Percentiles rank a stretch among this genome's conserved stretches.
Evolutionary conservation across 2,113 vertebrate genomes (phyloP).

Genomic region (cattle (Bos taurus)): ARS-UCD2.0 NC_037347.1:1976501-1977000

Average conservation of each 20-base stretch:
- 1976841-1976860: background rate
- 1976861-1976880: background rate
- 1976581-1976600: conserved; percentile 93
- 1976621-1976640: conserved; percentile 88
- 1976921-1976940: background rate
- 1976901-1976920: background rate
- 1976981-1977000: background rate
- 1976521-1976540: conserved; percentile 1
- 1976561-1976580: conserved; percentile 99
- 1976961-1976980: background rate
- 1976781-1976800: background rate
- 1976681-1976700: background rate
- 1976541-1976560: conserved; percentile 84
- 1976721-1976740: background rate
- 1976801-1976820: background rate
- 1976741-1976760: background rate
- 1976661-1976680: background rate
- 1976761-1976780: background rate
- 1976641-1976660: conserved; percentile 75
- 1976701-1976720: background rate
- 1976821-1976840: background rate
- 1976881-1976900: background rate
- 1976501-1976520: background rate
- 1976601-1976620: conserved; percentile 98
- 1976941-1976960: background rate